Evolutionary conservation across 1,140 invertebrate species (phyloP).

Genomic region (Lethocerus indicus): DNA sequence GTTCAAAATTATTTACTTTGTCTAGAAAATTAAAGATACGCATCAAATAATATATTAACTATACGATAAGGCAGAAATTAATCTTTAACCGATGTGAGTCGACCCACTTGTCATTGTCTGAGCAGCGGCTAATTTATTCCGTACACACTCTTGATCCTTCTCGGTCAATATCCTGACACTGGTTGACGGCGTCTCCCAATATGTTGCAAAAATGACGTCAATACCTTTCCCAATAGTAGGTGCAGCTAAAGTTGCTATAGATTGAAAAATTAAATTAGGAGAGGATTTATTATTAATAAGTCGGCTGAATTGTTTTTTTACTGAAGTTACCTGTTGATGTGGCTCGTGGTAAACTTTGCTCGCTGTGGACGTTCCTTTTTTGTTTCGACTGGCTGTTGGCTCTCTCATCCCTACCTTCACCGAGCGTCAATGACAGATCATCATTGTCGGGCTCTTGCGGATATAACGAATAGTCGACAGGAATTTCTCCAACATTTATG

Average conservation of each 20-base stretch:
- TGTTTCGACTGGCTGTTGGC: not conserved
- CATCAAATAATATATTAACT: too few relatives aligned
- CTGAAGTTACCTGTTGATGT: slow-evolving; percentile 22
- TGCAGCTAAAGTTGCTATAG: slow-evolving; percentile 23
- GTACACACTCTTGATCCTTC: slow-evolving; percentile 30
- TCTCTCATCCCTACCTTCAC: slow-evolving; percentile 9
- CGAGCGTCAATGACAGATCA: not conserved
- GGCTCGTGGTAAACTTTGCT: slow-evolving; percentile 4
- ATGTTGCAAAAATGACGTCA: slow-evolving; percentile 35
- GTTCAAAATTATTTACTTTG: too few relatives aligned
- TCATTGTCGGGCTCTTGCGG: not conserved
- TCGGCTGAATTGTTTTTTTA: not conserved
- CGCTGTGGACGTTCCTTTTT: not conserved
- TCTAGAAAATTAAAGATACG: too few relatives aligned
- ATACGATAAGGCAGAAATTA: too few relatives aligned
- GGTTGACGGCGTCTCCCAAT: slow-evolving; percentile 30
- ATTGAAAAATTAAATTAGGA: slow-evolving; percentile 3
- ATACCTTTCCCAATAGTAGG: slow-evolving; percentile 22
- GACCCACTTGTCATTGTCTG: too few relatives aligned
- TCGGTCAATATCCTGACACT: slow-evolving; percentile 25
- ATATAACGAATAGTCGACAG: not conserved
- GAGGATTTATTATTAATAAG: not conserved
- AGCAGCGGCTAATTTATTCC: slow-evolving; percentile 22
- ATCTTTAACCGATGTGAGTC: too few relatives aligned
- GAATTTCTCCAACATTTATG: not conserved